These are phyloP conservation scores for Calephelis virginiensis DNA, from an alignment of 1,140 invertebrate species.

Conservation along the genomic window DNA sequence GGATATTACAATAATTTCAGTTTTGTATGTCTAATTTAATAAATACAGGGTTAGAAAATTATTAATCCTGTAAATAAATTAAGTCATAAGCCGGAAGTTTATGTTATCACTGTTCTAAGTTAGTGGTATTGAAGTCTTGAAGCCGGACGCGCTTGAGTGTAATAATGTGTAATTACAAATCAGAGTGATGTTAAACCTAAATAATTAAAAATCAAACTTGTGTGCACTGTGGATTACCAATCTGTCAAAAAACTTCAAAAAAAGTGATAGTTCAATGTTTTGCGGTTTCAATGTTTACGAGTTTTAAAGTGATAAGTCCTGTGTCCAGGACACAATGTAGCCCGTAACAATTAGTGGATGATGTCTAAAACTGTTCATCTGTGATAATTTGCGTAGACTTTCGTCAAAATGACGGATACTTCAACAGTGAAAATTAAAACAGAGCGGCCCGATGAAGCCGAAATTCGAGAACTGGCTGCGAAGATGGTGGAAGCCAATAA, in stretches of 20 bases:
- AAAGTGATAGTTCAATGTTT: conserved; percentile 53
- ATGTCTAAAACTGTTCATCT: background rate
- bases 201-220: conserved; percentile 22
- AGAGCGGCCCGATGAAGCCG: conserved; percentile 90
- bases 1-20: background rate
- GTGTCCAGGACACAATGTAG: conserved; percentile 52
- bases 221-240: conserved; percentile 35
- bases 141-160: conserved; percentile 31
- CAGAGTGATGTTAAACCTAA: conserved; percentile 2
- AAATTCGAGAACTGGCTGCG: conserved; percentile 90
- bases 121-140: conserved; percentile 31
- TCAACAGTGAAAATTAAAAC: conserved; percentile 83
- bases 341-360: conserved; percentile 11
- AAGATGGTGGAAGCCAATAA: conserved; percentile 93
- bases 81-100: conserved; percentile 48
- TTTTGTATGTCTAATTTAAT: conserved; percentile 2
- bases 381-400: background rate
- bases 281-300: conserved; percentile 56
- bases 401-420: conserved; percentile 55
- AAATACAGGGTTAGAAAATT: conserved; percentile 19
- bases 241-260: conserved; percentile 44
- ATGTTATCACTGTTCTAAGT: conserved; percentile 34
- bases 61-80: conserved; percentile 33
- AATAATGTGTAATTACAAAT: conserved; percentile 20
- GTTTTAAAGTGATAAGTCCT: conserved; percentile 25